A percentile compares a stretch with the other conserved stretches of the same genome.
Evolutionary conservation across 2,888 invertebrate species (phyloP).

Genomic region (Phengaris arion): DNA sequence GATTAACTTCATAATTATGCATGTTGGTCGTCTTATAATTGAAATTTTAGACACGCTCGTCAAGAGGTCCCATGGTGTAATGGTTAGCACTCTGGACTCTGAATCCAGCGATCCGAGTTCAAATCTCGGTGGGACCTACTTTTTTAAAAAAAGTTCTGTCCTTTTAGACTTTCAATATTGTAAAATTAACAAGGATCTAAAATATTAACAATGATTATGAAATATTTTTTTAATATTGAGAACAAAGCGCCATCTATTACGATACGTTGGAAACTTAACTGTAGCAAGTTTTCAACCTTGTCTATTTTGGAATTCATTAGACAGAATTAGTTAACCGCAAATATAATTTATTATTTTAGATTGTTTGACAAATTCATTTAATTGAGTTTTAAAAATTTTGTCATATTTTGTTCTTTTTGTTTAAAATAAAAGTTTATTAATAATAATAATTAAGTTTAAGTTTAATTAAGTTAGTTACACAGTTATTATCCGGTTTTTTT

Average conservation of each 20-base stretch:
- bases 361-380: too few relatives aligned
- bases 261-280: background rate
- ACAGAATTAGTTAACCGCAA: too few relatives aligned
- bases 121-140: conserved; percentile 86
- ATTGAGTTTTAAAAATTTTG: too few relatives aligned
- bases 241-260: background rate
- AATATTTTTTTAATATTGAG: background rate
- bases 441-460: too few relatives aligned
- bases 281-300: background rate
- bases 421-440: background rate
- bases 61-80: conserved; percentile 78
- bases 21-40: background rate
- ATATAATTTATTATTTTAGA: too few relatives aligned
- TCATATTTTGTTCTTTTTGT: too few relatives aligned
- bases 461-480: too few relatives aligned
- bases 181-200: background rate
- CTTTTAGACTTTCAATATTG: background rate
- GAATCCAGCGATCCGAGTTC: conserved; percentile 92
- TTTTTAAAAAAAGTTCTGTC: background rate
- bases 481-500: too few relatives aligned
- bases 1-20: background rate
- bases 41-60: background rate
- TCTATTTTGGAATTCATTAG: background rate
- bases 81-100: conserved; percentile 82
- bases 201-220: background rate